These are phyloP conservation scores for Papio anubis DNA, from an alignment of 2,113 vertebrate species.

Conservation along the genomic window DNA sequence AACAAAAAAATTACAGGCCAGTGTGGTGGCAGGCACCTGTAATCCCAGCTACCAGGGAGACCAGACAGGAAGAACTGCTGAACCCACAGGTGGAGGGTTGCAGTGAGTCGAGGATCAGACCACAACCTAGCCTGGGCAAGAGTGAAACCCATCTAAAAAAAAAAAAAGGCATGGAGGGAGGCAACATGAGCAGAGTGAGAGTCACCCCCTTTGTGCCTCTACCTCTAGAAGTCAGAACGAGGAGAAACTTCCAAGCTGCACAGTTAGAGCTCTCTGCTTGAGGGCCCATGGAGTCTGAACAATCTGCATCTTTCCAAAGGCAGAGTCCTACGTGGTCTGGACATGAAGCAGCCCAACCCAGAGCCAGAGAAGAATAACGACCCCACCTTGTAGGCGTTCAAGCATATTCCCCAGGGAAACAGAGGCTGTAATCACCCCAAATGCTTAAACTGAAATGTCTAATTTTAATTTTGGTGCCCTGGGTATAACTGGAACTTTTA, in stretches of 20 bases:
- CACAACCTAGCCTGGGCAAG: too few species aligned
- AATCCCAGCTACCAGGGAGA: too few species aligned
- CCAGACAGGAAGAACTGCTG: too few species aligned
- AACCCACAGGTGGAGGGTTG: too few species aligned
- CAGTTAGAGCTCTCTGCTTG: not conserved
- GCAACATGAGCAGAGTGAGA: not conserved
- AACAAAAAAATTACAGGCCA: too few species aligned
- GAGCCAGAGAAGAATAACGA: too few species aligned
- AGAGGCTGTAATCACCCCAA: not conserved
- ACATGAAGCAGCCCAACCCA: too few species aligned
- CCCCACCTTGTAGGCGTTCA: not conserved
- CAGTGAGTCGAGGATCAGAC: too few species aligned
- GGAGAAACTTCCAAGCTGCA: not conserved
- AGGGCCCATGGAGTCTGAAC: not conserved
- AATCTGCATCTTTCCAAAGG: not conserved
- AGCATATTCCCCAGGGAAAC: fast-evolving
- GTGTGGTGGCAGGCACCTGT: too few species aligned
- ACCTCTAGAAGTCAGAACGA: not conserved
- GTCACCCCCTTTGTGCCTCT: too few species aligned
- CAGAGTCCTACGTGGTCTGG: not conserved
- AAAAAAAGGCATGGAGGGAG: too few species aligned
- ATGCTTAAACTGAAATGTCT: not conserved
- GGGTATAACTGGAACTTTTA: not conserved
- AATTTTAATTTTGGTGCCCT: not conserved
- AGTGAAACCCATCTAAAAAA: too few species aligned